These are phyloP conservation scores for Creontiades dilutus DNA, from an alignment of 2,888 invertebrate genomes.

Conservation along the genomic window DNA sequence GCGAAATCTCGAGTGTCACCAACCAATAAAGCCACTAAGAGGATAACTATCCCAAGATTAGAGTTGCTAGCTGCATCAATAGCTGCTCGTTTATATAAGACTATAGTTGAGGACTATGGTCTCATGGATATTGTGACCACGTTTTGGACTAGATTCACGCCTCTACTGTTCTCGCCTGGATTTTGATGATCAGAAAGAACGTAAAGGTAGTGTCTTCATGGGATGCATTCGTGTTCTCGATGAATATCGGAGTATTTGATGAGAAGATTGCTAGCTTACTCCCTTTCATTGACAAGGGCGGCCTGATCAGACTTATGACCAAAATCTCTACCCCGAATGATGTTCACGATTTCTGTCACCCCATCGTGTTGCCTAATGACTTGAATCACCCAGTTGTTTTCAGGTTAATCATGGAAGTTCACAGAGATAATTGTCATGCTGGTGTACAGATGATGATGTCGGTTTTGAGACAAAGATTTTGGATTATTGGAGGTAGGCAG, in stretches of 20 bases:
- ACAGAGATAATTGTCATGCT: slow-evolving; percentile 4
- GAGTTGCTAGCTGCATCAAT: slow-evolving; percentile 75
- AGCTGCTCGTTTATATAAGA: slow-evolving; percentile 53
- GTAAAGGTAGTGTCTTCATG: no score
- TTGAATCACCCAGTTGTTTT: neutral
- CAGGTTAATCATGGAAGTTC: neutral
- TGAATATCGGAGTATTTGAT: neutral
- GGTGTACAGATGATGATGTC: neutral
- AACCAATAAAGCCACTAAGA: slow-evolving; percentile 66
- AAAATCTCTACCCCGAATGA: neutral
- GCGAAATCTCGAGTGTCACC: slow-evolving; percentile 77
- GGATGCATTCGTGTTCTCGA: slow-evolving; percentile 75
- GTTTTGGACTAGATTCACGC: slow-evolving; percentile 55
- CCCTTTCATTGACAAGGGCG: neutral
- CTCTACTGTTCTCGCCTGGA: slow-evolving; percentile 74
- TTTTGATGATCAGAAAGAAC: slow-evolving; percentile 70
- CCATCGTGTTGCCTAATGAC: neutral
- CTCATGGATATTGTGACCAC: neutral
- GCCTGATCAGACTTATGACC: neutral
- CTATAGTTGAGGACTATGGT: neutral
- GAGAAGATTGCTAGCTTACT: neutral
- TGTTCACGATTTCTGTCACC: neutral
- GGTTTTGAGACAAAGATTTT: neutral
- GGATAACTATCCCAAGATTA: slow-evolving; percentile 74
- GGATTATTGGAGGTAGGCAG: slow-evolving; percentile 16